Base-by-base conservation (phyloP, 2,113 vertebrate species). In the Trogon surrucura region DNA sequence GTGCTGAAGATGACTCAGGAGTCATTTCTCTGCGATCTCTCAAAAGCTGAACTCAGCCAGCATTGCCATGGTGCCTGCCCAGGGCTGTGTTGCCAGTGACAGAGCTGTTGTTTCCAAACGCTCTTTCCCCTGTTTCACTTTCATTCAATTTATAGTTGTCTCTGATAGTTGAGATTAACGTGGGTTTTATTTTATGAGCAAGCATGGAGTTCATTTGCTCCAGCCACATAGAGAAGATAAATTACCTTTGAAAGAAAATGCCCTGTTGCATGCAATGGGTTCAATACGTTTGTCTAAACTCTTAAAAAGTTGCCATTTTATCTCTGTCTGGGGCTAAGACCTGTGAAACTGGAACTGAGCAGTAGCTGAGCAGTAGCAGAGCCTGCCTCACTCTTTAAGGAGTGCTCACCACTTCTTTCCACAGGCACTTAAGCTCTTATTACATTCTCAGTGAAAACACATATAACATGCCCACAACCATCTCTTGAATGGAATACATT, bases 131-230 rank as follows among this genome's bases (percentile, higher is more conserved):
- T 66, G 7, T 89, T 91, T 89, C 11, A 16, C 66, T 94, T 91
- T 58, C 14, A 67, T 85, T 78, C 30, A 9, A 88, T 96, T 96
- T 96, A 91, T 48, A 88, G 71, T 58, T 93, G 75, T 83, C 83
- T 94, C 78, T 54, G 61, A 71, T 67, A 86, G 79, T 70, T 80
- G 81, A 89, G 79, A 96, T 91, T 91, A 96, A 97, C 92, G 86
- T 85, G 41, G 15, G 80, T 88, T 96, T 96, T 89, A 91, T 95
- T 96, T 96, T 91, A 88, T 78, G 77, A 65, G 84, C 0, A 0
- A 77, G 34, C 56, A 51, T 23, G 47, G 61, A 25, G 13, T 92
- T 93, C 30, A 67, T 93, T 90, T 85, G 77, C 71, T 91, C 57
- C 47, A 91, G 65, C 16, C 48, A 70, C n/a, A 85, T 1, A 87